Conservation (phyloP, 2,888 invertebrate species). For the Odontothrips loti region DNA sequence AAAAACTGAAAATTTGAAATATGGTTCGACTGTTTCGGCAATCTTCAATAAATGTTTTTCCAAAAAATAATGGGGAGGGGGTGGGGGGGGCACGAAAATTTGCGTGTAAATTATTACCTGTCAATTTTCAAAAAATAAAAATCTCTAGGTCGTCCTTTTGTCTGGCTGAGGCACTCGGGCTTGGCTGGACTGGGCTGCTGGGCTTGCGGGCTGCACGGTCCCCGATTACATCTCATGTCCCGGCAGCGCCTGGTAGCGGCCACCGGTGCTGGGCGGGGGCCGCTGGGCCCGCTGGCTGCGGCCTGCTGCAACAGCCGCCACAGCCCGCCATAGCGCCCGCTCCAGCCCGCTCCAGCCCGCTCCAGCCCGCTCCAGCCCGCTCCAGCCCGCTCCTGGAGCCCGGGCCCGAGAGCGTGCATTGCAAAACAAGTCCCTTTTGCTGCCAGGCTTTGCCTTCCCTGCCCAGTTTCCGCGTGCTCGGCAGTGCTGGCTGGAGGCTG, state of each 20-base stretch:
- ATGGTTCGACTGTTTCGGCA: no score
- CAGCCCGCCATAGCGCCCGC: background rate
- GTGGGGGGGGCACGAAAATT: no score
- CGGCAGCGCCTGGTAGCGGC: background rate
- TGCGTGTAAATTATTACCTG: no score
- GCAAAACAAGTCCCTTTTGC: slow-evolving; percentile 19
- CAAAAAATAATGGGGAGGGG: no score
- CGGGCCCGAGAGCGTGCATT: background rate
- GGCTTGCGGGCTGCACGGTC: no score
- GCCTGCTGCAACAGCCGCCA: no score
- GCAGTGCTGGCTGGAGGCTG: background rate
- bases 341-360: background rate
- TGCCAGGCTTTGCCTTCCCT: background rate
- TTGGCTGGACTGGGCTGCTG: no score
- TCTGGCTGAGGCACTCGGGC: no score
- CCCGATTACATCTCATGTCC: background rate
- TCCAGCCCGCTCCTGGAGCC: background rate
- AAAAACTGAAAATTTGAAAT: no score
- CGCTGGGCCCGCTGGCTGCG: background rate
- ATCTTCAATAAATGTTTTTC: no score
- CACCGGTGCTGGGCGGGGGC: background rate
- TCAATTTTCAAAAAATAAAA: no score
- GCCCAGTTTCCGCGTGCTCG: slow-evolving; percentile 8
- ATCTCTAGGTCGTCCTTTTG: no score
- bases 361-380: background rate